These are phyloP conservation scores for Argyresthia albistria DNA, from an alignment of 2,888 invertebrate species.

Conservation along the genomic window DNA sequence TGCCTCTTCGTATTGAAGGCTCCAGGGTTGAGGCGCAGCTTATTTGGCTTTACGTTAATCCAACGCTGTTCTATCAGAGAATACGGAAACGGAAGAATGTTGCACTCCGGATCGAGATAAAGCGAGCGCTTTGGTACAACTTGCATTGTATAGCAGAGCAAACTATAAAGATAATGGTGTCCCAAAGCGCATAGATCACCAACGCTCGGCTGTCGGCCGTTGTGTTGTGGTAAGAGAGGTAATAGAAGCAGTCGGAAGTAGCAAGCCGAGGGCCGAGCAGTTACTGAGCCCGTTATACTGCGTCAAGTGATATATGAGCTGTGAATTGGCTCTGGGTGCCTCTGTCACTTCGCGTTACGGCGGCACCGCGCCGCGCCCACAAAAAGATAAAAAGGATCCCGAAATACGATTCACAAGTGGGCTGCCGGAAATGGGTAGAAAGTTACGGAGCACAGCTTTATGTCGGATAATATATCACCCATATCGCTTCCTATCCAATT, in stretches of 20 bases:
- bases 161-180: too few relatives aligned
- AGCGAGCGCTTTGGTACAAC: too few relatives aligned
- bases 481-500: constrained; percentile 61
- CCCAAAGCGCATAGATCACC: too few relatives aligned
- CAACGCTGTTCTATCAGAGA: background rate
- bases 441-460: constrained; percentile 63
- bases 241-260: constrained; percentile 38
- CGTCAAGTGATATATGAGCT: constrained; percentile 66
- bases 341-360: constrained; percentile 59
- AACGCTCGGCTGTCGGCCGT: background rate
- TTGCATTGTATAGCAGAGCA: background rate
- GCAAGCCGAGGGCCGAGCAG: constrained; percentile 61
- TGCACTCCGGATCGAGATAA: too few relatives aligned
- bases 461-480: constrained; percentile 64
- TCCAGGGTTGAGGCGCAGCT: background rate
- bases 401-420: constrained; percentile 70
- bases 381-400: constrained; percentile 68
- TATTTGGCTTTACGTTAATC: background rate
- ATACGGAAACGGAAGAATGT: background rate
- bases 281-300: constrained; percentile 57
- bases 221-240: constrained; percentile 11
- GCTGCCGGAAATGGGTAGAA: constrained; percentile 65
- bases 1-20: background rate
- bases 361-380: constrained; percentile 40
- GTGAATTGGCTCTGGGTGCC: constrained; percentile 62